Evolutionary conservation across 2,888 invertebrate genomes (phyloP), one percentile per base, ranked within the genome.

Genomic region (Mythimna lalbum): DNA sequence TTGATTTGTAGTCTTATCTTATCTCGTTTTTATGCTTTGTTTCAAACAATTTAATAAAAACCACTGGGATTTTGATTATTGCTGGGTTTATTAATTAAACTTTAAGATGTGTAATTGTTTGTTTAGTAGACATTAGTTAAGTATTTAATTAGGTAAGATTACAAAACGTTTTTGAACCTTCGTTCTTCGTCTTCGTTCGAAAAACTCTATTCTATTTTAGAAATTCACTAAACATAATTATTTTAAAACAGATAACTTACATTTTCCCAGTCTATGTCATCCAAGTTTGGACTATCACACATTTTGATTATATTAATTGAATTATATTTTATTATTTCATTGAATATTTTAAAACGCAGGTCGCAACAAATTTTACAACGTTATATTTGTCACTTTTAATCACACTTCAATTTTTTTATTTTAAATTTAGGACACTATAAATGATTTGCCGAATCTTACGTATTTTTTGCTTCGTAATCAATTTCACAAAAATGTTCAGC

Each of bases 261-360:
- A 66, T 89, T 88, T 57, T 89, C 88, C 66, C 89, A 87, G 66
- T 93, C 91, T 69, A 78, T 80, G 17, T 75, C 80, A 39, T 87
- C 86, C 52, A 68, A 73, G 0, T 87, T 83, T 14, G 80, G 74
- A 31, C 84, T 83, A 7, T 85, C 88, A 27, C 27, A 27, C 79
- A 84, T 81, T 50, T 82, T 63, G 17, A 23, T n/a, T 52, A 27
- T 10, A 63, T 33, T 7, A 63, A 0, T 47, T 55, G 21, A 21
- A 67, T 65, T 31, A 2, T 59, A n/a, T n/a, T 10, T 14, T 7
- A 9, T 33, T 12, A 63, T 31, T 10, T 33, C 5, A 43, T 53
- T 63, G 7, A 63, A 60, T 63, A 19, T 21, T 69, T 14, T 9
- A 21, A 17, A 17, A 53, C 9, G 7, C 12, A 31, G 27, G 23